Evolutionary conservation across 1,140 invertebrate genomes (phyloP).

Genomic region (Lordiphosa clarofinis): DNA sequence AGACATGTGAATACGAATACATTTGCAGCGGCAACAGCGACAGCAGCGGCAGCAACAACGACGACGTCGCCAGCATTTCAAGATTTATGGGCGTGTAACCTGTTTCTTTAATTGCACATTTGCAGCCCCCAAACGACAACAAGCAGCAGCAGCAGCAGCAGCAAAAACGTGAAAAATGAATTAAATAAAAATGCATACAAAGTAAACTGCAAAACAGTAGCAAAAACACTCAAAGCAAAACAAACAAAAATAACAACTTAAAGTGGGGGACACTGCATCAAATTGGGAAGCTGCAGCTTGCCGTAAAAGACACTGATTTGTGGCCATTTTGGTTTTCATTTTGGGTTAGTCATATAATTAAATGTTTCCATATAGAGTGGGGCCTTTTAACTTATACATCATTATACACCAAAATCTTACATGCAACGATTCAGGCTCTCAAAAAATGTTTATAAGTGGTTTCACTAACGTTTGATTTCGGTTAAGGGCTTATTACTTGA

Average conservation of each 20-base stretch:
- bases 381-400: too few relatives aligned
- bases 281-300: slow-evolving; percentile 18
- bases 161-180: slow-evolving; percentile 65
- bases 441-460: too few relatives aligned
- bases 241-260: slow-evolving; percentile 1
- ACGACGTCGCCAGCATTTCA: slow-evolving; percentile 62
- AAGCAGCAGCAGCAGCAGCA: slow-evolving; percentile 26
- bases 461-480: too few relatives aligned
- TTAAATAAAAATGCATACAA: slow-evolving; percentile 75
- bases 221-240: slow-evolving; percentile 35
- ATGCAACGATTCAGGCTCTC: too few relatives aligned
- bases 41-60: slow-evolving; percentile 21
- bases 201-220: slow-evolving; percentile 68
- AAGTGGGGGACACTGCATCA: slow-evolving; percentile 59
- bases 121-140: slow-evolving; percentile 69
- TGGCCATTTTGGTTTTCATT: slow-evolving; percentile 48
- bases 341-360: slow-evolving; percentile 53
- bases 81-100: slow-evolving; percentile 79
- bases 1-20: slow-evolving; percentile 76
- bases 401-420: too few relatives aligned
- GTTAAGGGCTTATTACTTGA: too few relatives aligned
- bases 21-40: slow-evolving; percentile 39
- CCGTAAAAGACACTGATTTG: slow-evolving; percentile 38
- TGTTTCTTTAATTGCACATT: slow-evolving; percentile 80
- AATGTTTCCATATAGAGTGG: slow-evolving; percentile 34